Evolutionary conservation across 2,888 invertebrate species (phyloP).

Genomic region (Agrochola circellaris): DNA sequence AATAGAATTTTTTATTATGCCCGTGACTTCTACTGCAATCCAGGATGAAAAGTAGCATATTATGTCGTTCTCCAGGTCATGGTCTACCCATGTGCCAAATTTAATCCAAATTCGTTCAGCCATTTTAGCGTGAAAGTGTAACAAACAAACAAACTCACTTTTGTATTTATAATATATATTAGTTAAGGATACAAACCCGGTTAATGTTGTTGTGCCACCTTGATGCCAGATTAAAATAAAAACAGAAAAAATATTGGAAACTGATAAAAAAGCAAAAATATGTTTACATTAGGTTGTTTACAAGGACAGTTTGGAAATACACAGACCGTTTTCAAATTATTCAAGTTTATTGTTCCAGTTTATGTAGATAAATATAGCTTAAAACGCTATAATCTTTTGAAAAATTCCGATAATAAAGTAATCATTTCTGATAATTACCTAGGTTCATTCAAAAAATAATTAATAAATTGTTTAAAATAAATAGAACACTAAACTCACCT

Average conservation of each 20-base stretch:
- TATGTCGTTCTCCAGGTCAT: too few relatives aligned
- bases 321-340: neutral
- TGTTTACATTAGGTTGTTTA: slow-evolving; percentile 32
- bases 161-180: too few relatives aligned
- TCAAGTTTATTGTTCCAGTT: slow-evolving; percentile 19
- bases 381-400: slow-evolving; percentile 8
- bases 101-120: too few relatives aligned
- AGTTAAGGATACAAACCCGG: neutral
- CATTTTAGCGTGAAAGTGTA: too few relatives aligned
- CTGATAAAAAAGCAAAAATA: neutral
- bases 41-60: too few relatives aligned
- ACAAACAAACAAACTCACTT: too few relatives aligned
- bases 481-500: slow-evolving; percentile 55
- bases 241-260: neutral
- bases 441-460: neutral
- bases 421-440: slow-evolving; percentile 6
- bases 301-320: slow-evolving; percentile 1
- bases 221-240: neutral
- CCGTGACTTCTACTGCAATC: too few relatives aligned
- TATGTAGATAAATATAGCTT: slow-evolving; percentile 25
- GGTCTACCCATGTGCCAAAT: too few relatives aligned
- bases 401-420: slow-evolving; percentile 21
- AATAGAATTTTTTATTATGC: neutral
- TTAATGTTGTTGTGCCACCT: neutral
- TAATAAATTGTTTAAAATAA: neutral